Percentiles rank a stretch among this genome's conserved stretches.
Conservation (phyloP, 2,113 vertebrate genomes). For the Cephalopterus ornatus region DNA sequence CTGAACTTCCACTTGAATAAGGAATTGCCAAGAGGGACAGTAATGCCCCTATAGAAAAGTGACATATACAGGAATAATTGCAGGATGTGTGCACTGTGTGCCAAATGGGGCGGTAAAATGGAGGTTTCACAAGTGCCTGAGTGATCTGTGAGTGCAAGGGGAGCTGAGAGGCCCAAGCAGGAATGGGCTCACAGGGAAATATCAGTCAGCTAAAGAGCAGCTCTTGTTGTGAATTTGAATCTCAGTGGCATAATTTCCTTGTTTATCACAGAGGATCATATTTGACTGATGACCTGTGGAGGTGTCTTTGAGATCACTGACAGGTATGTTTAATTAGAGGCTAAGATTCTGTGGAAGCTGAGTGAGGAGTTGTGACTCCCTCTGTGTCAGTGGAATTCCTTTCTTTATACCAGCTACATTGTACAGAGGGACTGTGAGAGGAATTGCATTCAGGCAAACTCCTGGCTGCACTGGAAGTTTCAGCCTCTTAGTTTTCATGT, state of each 20-base stretch:
- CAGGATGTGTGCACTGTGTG: background rate
- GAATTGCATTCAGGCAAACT: background rate
- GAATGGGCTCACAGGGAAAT: background rate
- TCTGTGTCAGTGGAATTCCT: background rate
- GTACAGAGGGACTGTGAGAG: background rate
- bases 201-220: background rate
- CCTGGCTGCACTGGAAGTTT: background rate
- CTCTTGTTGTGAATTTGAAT: background rate
- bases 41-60: background rate
- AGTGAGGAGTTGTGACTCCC: background rate
- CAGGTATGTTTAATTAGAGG: background rate
- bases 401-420: background rate
- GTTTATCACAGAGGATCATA: background rate
- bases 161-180: background rate
- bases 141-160: background rate
- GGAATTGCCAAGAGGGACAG: background rate
- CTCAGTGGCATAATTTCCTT: background rate
- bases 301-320: background rate
- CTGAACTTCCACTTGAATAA: background rate
- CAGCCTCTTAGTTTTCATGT: background rate
- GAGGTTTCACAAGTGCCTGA: background rate
- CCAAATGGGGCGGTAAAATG: background rate
- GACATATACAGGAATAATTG: background rate
- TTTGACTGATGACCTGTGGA: background rate
- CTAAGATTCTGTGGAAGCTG: background rate